phyloP scores from a whole-genome alignment of 2,113 vertebrate genomes.

The Campylomormyrus tamandua region DNA sequence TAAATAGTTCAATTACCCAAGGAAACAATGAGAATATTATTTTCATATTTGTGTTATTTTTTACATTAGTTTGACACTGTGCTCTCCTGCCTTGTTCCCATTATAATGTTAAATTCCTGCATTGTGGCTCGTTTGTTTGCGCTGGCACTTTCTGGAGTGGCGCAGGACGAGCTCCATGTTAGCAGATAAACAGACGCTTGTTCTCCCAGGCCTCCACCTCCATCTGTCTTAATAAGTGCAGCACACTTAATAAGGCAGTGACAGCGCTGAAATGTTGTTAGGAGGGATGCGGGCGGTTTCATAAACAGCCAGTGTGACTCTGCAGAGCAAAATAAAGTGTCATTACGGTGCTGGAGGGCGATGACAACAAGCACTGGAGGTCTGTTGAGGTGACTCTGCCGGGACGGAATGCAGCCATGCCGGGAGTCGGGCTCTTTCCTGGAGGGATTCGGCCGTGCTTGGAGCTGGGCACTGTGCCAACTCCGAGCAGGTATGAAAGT shows the following conservation, averaged over 20 bases:
- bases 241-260: background rate
- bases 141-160: background rate
- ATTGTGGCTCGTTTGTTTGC: background rate
- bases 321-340: background rate
- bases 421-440: background rate
- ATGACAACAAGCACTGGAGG: background rate
- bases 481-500: background rate
- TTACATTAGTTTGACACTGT: background rate
- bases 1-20: background rate
- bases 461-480: background rate
- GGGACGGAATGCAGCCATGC: no score
- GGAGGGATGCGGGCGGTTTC: background rate
- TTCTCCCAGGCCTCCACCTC: background rate
- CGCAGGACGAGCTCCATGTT: background rate
- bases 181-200: background rate
- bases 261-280: background rate
- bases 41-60: background rate
- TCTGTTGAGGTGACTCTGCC: no score
- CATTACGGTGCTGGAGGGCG: background rate
- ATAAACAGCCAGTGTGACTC: background rate
- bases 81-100: background rate
- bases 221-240: background rate
- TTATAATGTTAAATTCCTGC: background rate
- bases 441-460: background rate
- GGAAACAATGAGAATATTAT: background rate